A percentile compares a stretch with the other conserved stretches of the same genome.
These are phyloP conservation scores for Esox lucius DNA, from an alignment of 2,797 vertebrate species.

Conservation along the genomic window DNA sequence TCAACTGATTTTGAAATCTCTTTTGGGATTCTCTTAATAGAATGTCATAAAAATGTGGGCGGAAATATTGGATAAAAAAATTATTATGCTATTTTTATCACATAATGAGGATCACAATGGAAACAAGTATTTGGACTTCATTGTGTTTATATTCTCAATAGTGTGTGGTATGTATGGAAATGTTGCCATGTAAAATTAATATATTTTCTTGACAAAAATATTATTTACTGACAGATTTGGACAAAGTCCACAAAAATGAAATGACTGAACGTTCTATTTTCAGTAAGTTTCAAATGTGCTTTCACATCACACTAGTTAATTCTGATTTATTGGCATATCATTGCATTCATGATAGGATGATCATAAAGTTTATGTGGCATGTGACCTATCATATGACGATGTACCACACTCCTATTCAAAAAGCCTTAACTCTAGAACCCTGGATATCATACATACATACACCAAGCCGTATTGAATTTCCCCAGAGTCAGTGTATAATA, in stretches of 20 bases:
- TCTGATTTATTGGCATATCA: constrained; percentile 60
- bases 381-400: constrained; percentile 63
- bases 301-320: constrained; percentile 22
- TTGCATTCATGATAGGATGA: constrained; percentile 49
- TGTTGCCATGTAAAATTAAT: not conserved
- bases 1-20: not conserved
- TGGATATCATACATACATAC: constrained; percentile 43
- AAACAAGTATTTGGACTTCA: too few species aligned
- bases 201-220: not conserved
- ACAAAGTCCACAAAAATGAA: not conserved
- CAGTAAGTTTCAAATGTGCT: constrained; percentile 16
- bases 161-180: too few species aligned
- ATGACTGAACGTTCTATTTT: not conserved
- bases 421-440: constrained; percentile 32
- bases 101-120: too few species aligned
- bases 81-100: too few species aligned
- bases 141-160: too few species aligned
- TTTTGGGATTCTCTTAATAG: not conserved
- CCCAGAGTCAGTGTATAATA: constrained; percentile 20
- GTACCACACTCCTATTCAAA: constrained; percentile 54
- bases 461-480: constrained; percentile 31
- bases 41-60: not conserved
- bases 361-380: constrained; percentile 58
- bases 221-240: too few species aligned
- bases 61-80: not conserved